Evolutionary conservation across 2,113 vertebrate species (phyloP).

Genomic region (Micronycteris hirsuta): DNA sequence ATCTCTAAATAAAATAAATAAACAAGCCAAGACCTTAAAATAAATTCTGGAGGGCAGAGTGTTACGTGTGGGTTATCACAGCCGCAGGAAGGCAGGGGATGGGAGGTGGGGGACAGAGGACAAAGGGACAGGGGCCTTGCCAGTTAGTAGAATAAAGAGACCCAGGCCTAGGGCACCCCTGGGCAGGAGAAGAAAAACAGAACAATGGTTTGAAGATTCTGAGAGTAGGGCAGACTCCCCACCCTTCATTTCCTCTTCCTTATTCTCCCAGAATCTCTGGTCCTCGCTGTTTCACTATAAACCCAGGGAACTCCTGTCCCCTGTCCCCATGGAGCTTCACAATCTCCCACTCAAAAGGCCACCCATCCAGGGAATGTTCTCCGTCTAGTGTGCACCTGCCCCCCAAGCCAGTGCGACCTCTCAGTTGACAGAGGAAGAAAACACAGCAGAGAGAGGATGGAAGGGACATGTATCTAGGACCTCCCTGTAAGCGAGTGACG

Average conservation of each 20-base stretch:
- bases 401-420: background rate
- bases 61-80: conserved; percentile 81
- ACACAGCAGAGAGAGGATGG: conserved; percentile 19
- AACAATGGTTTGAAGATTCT: background rate
- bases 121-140: conserved; percentile 47
- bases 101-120: conserved; percentile 42
- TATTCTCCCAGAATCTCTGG: background rate
- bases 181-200: background rate
- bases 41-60: conserved; percentile 80
- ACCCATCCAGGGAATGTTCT: background rate
- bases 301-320: background rate
- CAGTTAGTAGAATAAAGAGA: background rate
- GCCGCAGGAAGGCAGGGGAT: conserved; percentile 51
- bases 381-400: background rate
- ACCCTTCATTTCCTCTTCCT: background rate
- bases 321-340: background rate
- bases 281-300: background rate
- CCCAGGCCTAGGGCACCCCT: background rate
- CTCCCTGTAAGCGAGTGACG: background rate
- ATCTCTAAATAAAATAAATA: conserved; percentile 85
- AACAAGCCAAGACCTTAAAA: conserved; percentile 81
- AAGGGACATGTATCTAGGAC: background rate
- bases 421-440: background rate
- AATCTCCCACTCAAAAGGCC: background rate
- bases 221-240: background rate